Base-by-base conservation (phyloP, 2,888 invertebrate genomes). In the Liposcelis brunnea region DNA sequence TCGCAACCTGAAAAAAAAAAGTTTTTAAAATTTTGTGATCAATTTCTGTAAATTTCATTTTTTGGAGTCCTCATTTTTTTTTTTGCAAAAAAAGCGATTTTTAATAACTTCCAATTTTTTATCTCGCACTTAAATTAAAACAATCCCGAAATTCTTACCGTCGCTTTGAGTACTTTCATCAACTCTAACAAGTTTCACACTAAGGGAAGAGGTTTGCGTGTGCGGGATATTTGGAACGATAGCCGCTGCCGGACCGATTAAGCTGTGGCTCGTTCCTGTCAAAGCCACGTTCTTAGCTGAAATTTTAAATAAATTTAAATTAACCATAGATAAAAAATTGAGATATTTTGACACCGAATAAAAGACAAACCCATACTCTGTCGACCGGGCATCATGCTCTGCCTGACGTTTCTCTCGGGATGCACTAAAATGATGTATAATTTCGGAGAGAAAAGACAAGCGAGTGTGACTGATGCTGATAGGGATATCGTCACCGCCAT, bases 401-500 rank as follows among this genome's bases (percentile, higher is more conserved):
- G 86, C 0, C 91, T 74, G 10, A 91, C 78, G 63, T 91, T 91
- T 32, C 87, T 70, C 65, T 91, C 90, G 8, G 91, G 90, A 51
- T 85, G 76, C 49, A 90, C 74, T 51, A 91, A 65, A 54, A 91
- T 90, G 57, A 91, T 90, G 64, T 89, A 89, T 36, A 89, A 64
- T 87, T 95, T 94, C 8, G 94, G 93, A 36, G 87, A 80, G 65
- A 94, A 94, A 50, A 95, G 74, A 62, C 93, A 94, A 47, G 80
- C 84, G 48, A 94, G 77, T 7, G 93, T 89, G 52, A 94, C 93
- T 54, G 87, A 87, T 51, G 91, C 93, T 55, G 89, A 89, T 52
- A 95, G 73, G 50, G 87, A 89, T 60, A 94, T 91, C 54, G 93
- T 90, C 57, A 93, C 86, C 46, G 90, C 89, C 85, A 94, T 89